phyloP scores from a whole-genome alignment of 2,888 invertebrate species.

The Fragum fragum region DNA sequence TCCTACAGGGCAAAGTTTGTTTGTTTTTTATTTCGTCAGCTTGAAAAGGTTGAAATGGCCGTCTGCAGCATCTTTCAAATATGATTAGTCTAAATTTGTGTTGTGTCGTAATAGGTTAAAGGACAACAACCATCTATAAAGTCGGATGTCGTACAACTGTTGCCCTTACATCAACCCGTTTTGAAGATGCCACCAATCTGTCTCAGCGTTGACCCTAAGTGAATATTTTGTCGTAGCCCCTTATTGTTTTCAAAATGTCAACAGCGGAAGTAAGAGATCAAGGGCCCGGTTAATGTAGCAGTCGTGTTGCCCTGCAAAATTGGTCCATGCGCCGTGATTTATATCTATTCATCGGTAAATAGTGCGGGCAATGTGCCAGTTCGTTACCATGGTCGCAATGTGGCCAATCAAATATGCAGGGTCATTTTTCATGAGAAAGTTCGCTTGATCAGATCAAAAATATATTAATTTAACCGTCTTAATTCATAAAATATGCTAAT shows the following conservation, averaged over 20 bases:
- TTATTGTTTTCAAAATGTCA: background rate
- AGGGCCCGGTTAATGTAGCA: background rate
- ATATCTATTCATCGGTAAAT: conserved; percentile 9
- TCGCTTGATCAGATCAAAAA: conserved; percentile 36
- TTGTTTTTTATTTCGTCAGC: too few relatives aligned
- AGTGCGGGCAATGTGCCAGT: background rate
- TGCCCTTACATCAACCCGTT: too few relatives aligned
- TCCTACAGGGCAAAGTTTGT: too few relatives aligned
- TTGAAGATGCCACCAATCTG: background rate
- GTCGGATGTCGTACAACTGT: too few relatives aligned
- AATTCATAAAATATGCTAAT: conserved; percentile 52
- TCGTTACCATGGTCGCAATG: conserved; percentile 14
- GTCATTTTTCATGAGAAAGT: conserved; percentile 34
- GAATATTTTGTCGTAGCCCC: background rate
- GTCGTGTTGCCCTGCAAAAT: conserved; percentile 5
- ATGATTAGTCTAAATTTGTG: too few relatives aligned
- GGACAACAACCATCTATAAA: too few relatives aligned
- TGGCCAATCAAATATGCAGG: conserved; percentile 34
- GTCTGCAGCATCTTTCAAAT: too few relatives aligned
- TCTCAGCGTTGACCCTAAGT: background rate
- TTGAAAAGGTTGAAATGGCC: too few relatives aligned
- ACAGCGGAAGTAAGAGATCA: background rate
- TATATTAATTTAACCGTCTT: conserved; percentile 33
- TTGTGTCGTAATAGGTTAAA: too few relatives aligned
- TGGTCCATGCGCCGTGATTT: conserved; percentile 19